Percentiles rank a stretch among this genome's conserved stretches.
Evolutionary conservation across 2,797 vertebrate species (phyloP).

Genomic region (Clarias laeviceps): DNA sequence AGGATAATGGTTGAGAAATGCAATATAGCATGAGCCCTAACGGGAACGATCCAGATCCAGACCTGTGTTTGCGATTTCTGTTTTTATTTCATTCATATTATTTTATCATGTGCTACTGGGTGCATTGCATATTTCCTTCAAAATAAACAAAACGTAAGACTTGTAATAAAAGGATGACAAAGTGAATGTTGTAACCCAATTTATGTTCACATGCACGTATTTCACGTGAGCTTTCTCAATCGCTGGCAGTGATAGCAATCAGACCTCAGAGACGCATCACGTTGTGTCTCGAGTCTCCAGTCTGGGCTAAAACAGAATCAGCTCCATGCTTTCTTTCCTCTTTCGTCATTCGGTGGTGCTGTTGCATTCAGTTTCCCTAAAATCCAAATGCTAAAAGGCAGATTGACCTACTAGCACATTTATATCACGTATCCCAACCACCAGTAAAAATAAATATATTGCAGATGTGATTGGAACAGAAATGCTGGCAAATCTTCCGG

Average conservation of each 20-base stretch:
- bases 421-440: not conserved
- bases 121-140: not conserved
- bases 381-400: not conserved
- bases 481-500: not conserved
- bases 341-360: not conserved
- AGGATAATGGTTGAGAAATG: not conserved
- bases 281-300: not conserved
- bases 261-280: not conserved
- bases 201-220: not conserved
- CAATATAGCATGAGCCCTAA: not conserved
- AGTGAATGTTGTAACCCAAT: too few species aligned
- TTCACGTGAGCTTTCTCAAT: not conserved
- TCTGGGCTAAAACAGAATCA: not conserved
- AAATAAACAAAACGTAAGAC: not conserved
- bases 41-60: not conserved
- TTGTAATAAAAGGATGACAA: not conserved
- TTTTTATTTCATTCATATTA: not conserved
- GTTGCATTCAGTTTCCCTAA: not conserved
- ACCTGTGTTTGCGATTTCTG: not conserved
- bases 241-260: not conserved
- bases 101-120: not conserved
- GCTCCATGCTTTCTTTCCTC: not conserved
- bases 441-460: not conserved
- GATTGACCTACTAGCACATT: not conserved
- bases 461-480: not conserved